Evolutionary conservation across 37 sponge, comb jelly and placozoan genomes (phyloP), one percentile per base, ranked within the genome.

Genomic region (Corticium candelabrum): DNA sequence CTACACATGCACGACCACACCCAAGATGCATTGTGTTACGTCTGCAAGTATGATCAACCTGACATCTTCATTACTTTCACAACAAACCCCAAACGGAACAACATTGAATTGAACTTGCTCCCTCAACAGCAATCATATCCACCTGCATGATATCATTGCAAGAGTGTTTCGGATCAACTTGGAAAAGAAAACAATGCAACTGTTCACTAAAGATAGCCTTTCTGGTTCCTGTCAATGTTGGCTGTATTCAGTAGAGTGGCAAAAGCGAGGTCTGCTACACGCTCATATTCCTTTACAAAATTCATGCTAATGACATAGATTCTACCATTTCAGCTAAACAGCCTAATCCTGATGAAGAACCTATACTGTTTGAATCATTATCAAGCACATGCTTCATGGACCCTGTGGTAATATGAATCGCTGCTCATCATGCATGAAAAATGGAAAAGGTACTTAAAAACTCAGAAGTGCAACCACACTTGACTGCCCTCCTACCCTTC

Each of bases 241-340:
- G 21, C 2, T 39, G 29, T 1, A 67, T 1, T 34, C 68, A 0
- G 40, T 83, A 2, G 84, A 83, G 40, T 81, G 4, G 1, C 86
- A 80, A 68, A 85, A 81, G 41, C 76, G 81, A 40, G 81, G 86
- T 4, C 77, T 85, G 2, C 81, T 76, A 3, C 86, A 85, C 40
- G 38, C 41, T 0, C 86, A 85, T 67, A 33, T 68, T 31, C 33
- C 27, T 21, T 29, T 78, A 4, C 29, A 37, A 15, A 30, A 36
- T 4, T 37, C 40, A 76, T 3, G 31, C 36, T 3, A 37, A 37
- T 3, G 7, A 77, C 2, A 69, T 77, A 2, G 79, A 77, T 37
- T 29, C 67, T 2, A 40, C 29, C 2, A 77, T 77, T 3, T 67
- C 68, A 2, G 79, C 79, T 4, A 57, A 77, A 30, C 39, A 41